Percentiles rank a stretch among this genome's conserved stretches.
These are phyloP conservation scores for Chironomus tentans DNA, from an alignment of 2,888 invertebrate species.

Conservation along the genomic window DNA sequence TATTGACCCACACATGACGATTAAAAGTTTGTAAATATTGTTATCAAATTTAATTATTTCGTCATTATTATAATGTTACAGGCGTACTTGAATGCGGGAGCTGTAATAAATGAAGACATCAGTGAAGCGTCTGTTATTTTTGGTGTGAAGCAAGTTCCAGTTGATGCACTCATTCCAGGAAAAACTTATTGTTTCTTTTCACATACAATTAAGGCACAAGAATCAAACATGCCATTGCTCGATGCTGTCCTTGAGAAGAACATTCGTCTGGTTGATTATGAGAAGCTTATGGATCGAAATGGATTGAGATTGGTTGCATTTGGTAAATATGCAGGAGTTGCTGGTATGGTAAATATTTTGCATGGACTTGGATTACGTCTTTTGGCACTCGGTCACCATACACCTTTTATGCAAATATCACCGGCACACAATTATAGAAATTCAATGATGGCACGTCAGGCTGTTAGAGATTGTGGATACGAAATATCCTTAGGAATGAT, in stretches of 20 bases:
- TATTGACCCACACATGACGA: no score
- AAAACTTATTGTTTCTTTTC: constrained; percentile 99
- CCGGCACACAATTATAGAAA: constrained; percentile 98
- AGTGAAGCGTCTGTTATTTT: constrained; percentile 93
- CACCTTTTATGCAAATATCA: constrained; percentile 98
- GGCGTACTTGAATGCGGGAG: constrained; percentile 37
- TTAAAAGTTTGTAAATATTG: no score
- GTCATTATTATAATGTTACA: no score
- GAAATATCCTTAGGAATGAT: constrained; percentile 92
- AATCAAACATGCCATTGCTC: constrained; percentile 92
- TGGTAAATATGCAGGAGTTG: constrained; percentile 96
- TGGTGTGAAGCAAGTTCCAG: constrained; percentile 92
- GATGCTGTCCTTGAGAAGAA: constrained; percentile 95
- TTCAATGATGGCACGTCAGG: constrained; percentile 95
- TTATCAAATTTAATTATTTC: no score
- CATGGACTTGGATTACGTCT: constrained; percentile 92
- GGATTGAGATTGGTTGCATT: constrained; percentile 95
- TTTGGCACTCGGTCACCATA: constrained; percentile 94
- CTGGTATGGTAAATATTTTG: constrained; percentile 97
- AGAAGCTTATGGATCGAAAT: constrained; percentile 81
- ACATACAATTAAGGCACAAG: constrained; percentile 98
- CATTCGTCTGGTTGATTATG: constrained; percentile 94
- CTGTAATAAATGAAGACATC: constrained; percentile 90
- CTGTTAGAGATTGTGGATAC: constrained; percentile 97
- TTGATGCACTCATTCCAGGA: constrained; percentile 84